Evolutionary conservation across 2,797 vertebrate genomes (phyloP).

Genomic region (Helostoma temminkii): DNA sequence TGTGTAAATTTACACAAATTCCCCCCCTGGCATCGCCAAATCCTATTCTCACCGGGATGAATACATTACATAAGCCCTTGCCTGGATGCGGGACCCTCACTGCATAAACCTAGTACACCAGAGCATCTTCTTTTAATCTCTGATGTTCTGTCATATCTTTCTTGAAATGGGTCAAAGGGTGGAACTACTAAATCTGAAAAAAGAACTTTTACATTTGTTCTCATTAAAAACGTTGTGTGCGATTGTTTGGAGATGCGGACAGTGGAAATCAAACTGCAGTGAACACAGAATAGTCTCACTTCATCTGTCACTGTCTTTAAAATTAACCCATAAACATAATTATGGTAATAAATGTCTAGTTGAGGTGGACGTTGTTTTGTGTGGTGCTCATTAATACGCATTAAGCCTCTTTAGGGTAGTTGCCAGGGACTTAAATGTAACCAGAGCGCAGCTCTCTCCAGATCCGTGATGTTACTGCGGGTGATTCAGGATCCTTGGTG

Average conservation of each 20-base stretch:
- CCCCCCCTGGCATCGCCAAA: conserved; percentile 67
- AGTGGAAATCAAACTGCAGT: neutral
- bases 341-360: conserved; percentile 5
- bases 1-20: conserved; percentile 49
- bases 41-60: conserved; percentile 69
- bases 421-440: conserved; percentile 73
- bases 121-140: conserved; percentile 29
- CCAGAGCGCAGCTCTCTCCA: conserved; percentile 74
- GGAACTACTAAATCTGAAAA: neutral
- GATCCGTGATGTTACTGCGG: conserved; percentile 70
- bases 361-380: conserved; percentile 15
- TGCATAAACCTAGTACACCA: conserved; percentile 39
- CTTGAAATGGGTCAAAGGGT: neutral
- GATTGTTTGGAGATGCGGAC: neutral
- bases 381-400: conserved; percentile 50
- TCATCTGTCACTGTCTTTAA: neutral
- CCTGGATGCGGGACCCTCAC: conserved; percentile 42
- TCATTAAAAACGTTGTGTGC: neutral
- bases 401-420: conserved; percentile 46
- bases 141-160: conserved; percentile 5
- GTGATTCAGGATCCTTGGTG: conserved; percentile 72
- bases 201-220: conserved; percentile 14
- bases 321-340: conserved; percentile 11
- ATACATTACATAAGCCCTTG: conserved; percentile 71
- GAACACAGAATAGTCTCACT: neutral